These are phyloP conservation scores for Diplodus puntazzo DNA, from an alignment of 2,797 vertebrate genomes.

Conservation along the genomic window DNA sequence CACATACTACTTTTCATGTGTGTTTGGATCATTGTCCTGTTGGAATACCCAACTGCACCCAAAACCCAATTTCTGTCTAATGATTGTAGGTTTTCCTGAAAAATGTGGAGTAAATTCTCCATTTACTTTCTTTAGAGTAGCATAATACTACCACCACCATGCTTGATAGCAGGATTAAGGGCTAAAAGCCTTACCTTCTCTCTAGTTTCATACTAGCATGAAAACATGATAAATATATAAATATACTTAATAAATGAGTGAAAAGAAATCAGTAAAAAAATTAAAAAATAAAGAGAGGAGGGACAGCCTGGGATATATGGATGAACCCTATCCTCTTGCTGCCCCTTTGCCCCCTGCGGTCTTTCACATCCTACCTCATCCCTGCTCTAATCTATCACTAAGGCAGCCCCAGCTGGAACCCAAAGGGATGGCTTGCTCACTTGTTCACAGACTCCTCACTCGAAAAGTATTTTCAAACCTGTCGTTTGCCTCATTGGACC, in stretches of 20 bases:
- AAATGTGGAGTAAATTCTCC: too few relatives aligned
- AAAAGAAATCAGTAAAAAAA: neutral
- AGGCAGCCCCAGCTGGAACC: conserved; percentile 50
- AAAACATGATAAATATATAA: neutral
- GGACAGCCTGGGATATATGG: conserved; percentile 45
- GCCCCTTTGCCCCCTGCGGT: conserved; percentile 36
- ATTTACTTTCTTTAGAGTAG: too few relatives aligned
- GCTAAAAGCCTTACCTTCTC: too few relatives aligned
- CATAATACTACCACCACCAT: too few relatives aligned
- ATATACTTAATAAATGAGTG: neutral
- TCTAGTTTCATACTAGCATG: neutral
- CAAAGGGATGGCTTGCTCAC: conserved; percentile 30
- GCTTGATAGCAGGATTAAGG: too few relatives aligned
- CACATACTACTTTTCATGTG: too few relatives aligned
- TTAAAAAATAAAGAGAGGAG: neutral
- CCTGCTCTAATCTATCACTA: conserved; percentile 69
- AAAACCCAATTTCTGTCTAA: too few relatives aligned
- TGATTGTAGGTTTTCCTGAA: too few relatives aligned
- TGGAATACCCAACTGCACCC: too few relatives aligned
- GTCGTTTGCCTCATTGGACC: neutral
- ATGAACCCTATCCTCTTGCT: conserved; percentile 48
- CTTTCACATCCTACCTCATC: conserved; percentile 51
- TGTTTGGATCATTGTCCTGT: too few relatives aligned
- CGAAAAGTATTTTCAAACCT: conserved; percentile 3
- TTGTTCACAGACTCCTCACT: neutral